phyloP scores from a whole-genome alignment of 2,113 vertebrate species.

The Menidia beryllina region DNA sequence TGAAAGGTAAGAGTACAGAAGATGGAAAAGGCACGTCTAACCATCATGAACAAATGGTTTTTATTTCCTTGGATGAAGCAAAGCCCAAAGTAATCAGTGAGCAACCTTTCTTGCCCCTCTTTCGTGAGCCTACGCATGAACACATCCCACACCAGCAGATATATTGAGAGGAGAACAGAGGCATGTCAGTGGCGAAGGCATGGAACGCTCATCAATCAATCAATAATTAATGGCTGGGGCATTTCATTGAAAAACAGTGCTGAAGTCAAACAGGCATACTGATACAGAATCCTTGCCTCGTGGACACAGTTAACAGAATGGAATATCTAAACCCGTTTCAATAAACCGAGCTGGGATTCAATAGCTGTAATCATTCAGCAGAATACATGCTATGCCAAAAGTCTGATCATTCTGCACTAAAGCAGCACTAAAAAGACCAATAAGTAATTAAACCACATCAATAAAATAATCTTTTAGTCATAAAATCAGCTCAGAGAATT shows the following conservation, averaged over 20 bases:
- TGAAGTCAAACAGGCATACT: slow-evolving; percentile 41
- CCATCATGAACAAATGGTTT: slow-evolving; percentile 67
- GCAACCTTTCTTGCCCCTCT: slow-evolving; percentile 68
- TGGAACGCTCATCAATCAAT: slow-evolving; percentile 83
- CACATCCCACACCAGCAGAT: slow-evolving; percentile 71
- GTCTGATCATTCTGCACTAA: slow-evolving; percentile 39
- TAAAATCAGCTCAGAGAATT: slow-evolving; percentile 44
- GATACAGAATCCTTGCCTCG: slow-evolving; percentile 18
- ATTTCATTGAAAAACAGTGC: slow-evolving; percentile 58
- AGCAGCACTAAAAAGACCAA: slow-evolving; percentile 40
- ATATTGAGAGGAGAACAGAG: slow-evolving; percentile 67
- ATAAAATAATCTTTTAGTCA: slow-evolving; percentile 39
- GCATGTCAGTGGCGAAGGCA: slow-evolving; percentile 76
- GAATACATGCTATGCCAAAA: slow-evolving; percentile 51
- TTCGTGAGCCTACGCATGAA: slow-evolving; percentile 60
- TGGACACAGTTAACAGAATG: slow-evolving; percentile 80
- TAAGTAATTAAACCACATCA: slow-evolving; percentile 34
- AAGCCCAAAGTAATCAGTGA: slow-evolving; percentile 73
- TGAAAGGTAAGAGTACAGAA: slow-evolving; percentile 19
- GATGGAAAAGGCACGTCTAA: slow-evolving; percentile 17
- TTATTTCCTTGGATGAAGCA: slow-evolving; percentile 60
- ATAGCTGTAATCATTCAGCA: slow-evolving; percentile 83
- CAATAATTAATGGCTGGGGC: slow-evolving; percentile 74
- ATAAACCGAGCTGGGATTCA: slow-evolving; percentile 86
- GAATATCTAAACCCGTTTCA: slow-evolving; percentile 90